phyloP scores from a whole-genome alignment of 2,797 vertebrate species.

The Hybognathus amarus region DNA sequence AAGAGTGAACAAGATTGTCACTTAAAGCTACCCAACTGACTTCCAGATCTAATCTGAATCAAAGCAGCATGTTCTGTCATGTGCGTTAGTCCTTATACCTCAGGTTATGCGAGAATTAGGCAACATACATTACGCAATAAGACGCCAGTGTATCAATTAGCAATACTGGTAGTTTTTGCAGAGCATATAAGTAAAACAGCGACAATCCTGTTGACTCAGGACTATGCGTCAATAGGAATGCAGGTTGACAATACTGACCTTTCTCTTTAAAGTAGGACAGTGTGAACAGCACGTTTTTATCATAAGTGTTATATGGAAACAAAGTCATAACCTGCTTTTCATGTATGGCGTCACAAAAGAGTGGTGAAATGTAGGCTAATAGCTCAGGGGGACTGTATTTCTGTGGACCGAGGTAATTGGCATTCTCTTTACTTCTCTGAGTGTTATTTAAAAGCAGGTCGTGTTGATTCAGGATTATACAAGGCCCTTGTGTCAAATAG shows the following conservation, averaged over 20 bases:
- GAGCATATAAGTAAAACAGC: not conserved
- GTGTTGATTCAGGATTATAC: slow-evolving; percentile 47
- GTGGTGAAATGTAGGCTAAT: slow-evolving; percentile 24
- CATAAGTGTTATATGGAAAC: not conserved
- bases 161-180: not conserved
- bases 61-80: slow-evolving; percentile 1
- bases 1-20: not conserved
- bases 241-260: not conserved
- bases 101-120: slow-evolving; percentile 30
- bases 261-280: slow-evolving; percentile 33
- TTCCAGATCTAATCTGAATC: slow-evolving; percentile 34
- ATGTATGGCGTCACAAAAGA: slow-evolving; percentile 5
- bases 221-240: slow-evolving; percentile 7
- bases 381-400: slow-evolving; percentile 13
- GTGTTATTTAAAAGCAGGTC: slow-evolving; percentile 35
- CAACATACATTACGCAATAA: slow-evolving; percentile 22
- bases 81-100: not conserved
- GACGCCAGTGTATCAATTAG: slow-evolving; percentile 7
- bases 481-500: slow-evolving; percentile 31
- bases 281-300: not conserved
- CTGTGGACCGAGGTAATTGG: slow-evolving; percentile 24
- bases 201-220: slow-evolving; percentile 21
- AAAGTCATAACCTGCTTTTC: not conserved
- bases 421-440: slow-evolving; percentile 19
- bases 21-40: slow-evolving; percentile 30